phyloP scores from a whole-genome alignment of 2,888 invertebrate genomes.

The Catonia carolina region DNA sequence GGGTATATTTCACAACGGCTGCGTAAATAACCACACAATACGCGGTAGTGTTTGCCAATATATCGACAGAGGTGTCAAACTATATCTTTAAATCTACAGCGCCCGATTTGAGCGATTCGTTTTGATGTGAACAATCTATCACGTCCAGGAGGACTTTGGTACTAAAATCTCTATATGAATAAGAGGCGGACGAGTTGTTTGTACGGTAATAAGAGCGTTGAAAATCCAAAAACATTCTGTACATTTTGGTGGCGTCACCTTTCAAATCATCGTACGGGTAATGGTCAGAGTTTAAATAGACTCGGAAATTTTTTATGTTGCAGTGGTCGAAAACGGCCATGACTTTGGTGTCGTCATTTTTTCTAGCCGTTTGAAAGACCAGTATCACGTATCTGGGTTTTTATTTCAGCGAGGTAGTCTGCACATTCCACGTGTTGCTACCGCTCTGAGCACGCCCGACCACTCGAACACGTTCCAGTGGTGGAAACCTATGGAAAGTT shows the following conservation, averaged over 20 bases:
- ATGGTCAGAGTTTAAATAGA: too few relatives aligned
- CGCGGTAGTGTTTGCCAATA: too few relatives aligned
- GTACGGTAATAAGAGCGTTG: too few relatives aligned
- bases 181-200: too few relatives aligned
- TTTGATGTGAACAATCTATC: conserved; percentile 12
- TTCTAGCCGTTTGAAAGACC: conserved; percentile 2
- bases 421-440: background rate
- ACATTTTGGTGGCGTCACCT: background rate
- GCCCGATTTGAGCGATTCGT: conserved; percentile 6
- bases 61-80: too few relatives aligned
- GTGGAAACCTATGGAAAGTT: too few relatives aligned
- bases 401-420: background rate
- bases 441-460: too few relatives aligned
- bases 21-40: too few relatives aligned
- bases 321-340: too few relatives aligned
- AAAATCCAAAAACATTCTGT: conserved; percentile 2
- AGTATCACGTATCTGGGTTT: conserved; percentile 9
- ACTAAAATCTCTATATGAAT: background rate
- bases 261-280: background rate
- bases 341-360: background rate
- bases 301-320: too few relatives aligned
- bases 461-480: too few relatives aligned
- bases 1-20: too few relatives aligned
- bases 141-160: background rate
- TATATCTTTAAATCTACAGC: background rate